Percentiles rank a stretch among this genome's conserved stretches.
phyloP scores from a whole-genome alignment of 2,888 invertebrate species.

The Seira sanloemensis region DNA sequence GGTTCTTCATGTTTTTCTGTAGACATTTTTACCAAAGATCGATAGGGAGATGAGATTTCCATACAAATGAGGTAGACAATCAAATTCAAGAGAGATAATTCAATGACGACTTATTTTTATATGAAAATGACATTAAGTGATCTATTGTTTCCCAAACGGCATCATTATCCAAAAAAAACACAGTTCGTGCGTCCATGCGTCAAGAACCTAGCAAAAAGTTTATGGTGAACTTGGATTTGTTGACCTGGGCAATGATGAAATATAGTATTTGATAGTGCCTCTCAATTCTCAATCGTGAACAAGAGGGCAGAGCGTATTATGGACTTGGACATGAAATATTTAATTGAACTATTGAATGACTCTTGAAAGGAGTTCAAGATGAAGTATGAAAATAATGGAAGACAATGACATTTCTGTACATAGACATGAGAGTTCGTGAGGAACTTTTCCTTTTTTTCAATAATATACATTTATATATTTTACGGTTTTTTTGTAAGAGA shows the following conservation, averaged over 20 bases:
- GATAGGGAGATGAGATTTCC: too few relatives aligned
- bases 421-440: neutral
- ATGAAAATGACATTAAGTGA: neutral
- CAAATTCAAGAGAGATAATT: neutral
- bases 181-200: too few relatives aligned
- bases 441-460: neutral
- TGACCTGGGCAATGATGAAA: neutral
- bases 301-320: neutral
- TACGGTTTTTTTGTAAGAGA: neutral
- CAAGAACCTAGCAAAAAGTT: too few relatives aligned
- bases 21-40: neutral
- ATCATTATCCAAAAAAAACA: too few relatives aligned
- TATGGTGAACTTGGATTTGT: too few relatives aligned
- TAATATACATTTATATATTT: neutral
- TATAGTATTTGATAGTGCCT: neutral
- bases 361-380: neutral
- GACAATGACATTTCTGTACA: constrained; percentile 13
- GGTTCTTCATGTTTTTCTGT: neutral
- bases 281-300: neutral
- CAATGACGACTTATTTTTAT: neutral
- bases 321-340: neutral
- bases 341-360: neutral
- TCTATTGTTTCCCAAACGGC: neutral
- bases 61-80: neutral
- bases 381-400: neutral